Conservation (phyloP, 2,797 vertebrate genomes). For the Pipistrellus pipistrellus region DNA sequence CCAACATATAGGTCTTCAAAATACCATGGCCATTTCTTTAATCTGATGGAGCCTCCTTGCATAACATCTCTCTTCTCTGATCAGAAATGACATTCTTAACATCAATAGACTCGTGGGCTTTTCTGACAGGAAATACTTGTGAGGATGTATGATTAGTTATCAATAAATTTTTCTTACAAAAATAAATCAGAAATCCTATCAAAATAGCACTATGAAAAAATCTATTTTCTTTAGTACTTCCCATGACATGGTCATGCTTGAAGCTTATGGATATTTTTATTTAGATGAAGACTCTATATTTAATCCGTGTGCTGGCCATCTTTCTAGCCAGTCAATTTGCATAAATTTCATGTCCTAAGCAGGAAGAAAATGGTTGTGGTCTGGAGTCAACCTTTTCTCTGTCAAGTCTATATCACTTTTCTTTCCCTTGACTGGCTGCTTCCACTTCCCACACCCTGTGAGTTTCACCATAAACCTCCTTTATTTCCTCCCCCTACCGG, state of each 20-base stretch:
- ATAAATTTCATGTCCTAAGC: slow-evolving; percentile 60
- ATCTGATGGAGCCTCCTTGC: slow-evolving; percentile 75
- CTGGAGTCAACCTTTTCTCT: neutral
- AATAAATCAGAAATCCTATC: slow-evolving; percentile 80
- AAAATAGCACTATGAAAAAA: slow-evolving; percentile 76
- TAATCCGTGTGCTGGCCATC: slow-evolving; percentile 64
- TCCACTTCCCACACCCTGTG: neutral
- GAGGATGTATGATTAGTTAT: slow-evolving; percentile 79
- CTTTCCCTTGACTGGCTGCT: neutral
- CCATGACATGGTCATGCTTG: slow-evolving; percentile 66
- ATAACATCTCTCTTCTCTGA: slow-evolving; percentile 79
- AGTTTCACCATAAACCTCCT: neutral
- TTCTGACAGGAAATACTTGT: slow-evolving; percentile 85
- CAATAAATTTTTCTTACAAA: slow-evolving; percentile 83
- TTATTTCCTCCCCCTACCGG: neutral
- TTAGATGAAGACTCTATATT: slow-evolving; percentile 65
- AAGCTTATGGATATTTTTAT: slow-evolving; percentile 45
- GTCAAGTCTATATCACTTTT: neutral
- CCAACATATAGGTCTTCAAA: slow-evolving; percentile 79
- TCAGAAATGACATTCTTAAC: slow-evolving; percentile 86
- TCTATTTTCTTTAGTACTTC: slow-evolving; percentile 64
- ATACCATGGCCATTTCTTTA: slow-evolving; percentile 79
- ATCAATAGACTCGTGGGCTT: slow-evolving; percentile 82
- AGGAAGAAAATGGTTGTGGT: slow-evolving; percentile 1
- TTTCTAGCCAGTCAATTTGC: slow-evolving; percentile 59